Percentiles rank a stretch among this genome's conserved stretches.
Conservation (phyloP, 1,140 invertebrate species). For the Asbolus verrucosus region DNA sequence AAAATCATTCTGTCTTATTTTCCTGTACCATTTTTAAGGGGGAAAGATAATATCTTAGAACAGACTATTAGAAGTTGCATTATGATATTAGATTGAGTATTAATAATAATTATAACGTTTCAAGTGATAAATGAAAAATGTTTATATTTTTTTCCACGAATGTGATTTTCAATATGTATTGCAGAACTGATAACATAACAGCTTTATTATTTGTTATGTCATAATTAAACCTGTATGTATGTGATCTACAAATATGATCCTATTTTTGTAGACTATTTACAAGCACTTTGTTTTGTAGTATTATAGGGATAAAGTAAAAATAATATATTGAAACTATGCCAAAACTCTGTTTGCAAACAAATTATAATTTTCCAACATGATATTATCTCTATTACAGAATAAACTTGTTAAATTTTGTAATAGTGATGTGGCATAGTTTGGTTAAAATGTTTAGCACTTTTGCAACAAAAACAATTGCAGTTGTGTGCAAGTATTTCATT, state of each 20-base stretch:
- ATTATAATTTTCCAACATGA: background rate
- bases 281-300: constrained; percentile 35
- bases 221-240: constrained; percentile 28
- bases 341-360: constrained; percentile 6
- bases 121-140: constrained; percentile 26
- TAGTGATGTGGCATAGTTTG: background rate
- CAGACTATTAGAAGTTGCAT: background rate
- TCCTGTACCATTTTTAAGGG: background rate
- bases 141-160: constrained; percentile 25
- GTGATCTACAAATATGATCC: constrained; percentile 39
- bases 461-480: background rate
- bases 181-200: constrained; percentile 39
- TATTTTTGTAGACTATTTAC: constrained; percentile 38
- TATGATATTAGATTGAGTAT: constrained; percentile 28
- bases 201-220: constrained; percentile 35
- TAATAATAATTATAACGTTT: constrained; percentile 2
- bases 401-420: too few species aligned
- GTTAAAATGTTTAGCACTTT: constrained; percentile 16
- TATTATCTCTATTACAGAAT: too few species aligned
- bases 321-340: constrained; percentile 18
- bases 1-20: too few species aligned
- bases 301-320: constrained; percentile 1
- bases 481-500: background rate
- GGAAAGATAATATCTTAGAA: background rate
- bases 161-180: constrained; percentile 18